Evolutionary conservation across 2,888 invertebrate genomes (phyloP).

Genomic region (Beris chalybata): DNA sequence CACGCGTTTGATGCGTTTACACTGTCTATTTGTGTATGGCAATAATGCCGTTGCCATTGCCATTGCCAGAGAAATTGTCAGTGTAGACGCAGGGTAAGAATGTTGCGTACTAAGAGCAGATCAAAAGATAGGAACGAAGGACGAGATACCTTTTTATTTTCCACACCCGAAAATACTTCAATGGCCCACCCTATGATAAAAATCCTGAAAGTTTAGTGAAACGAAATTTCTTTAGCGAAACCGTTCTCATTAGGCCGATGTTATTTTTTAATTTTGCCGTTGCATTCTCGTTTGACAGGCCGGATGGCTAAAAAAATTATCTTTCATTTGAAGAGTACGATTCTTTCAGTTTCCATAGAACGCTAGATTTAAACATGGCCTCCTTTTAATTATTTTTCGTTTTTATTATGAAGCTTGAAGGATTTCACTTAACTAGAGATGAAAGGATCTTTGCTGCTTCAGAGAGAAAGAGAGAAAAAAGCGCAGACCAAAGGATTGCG

Average conservation of each 20-base stretch:
- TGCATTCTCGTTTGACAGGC: constrained; percentile 7
- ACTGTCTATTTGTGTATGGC: no score
- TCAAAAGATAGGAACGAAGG: not conserved
- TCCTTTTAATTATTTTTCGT: constrained; percentile 30
- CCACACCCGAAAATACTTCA: constrained; percentile 11
- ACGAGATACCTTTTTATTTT: constrained; percentile 24
- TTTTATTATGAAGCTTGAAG: constrained; percentile 19
- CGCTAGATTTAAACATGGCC: not conserved
- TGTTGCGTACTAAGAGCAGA: constrained; percentile 11
- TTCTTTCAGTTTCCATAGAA: no score
- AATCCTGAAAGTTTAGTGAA: constrained; percentile 33
- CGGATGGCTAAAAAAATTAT: constrained; percentile 5
- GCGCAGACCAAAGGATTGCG: not conserved
- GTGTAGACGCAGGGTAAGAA: no score
- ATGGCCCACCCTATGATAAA: constrained; percentile 12
- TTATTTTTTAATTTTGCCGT: constrained; percentile 38
- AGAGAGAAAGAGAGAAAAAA: constrained; percentile 8
- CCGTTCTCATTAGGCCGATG: constrained; percentile 36
- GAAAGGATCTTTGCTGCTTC: constrained; percentile 2
- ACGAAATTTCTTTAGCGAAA: constrained; percentile 31
- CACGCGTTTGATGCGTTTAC: no score
- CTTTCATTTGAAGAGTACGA: no score
- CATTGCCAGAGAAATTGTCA: no score
- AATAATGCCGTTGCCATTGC: no score
- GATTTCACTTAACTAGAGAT: constrained; percentile 3